phyloP scores from a whole-genome alignment of 1,140 invertebrate species.

The Zaprionus tsacasi region DNA sequence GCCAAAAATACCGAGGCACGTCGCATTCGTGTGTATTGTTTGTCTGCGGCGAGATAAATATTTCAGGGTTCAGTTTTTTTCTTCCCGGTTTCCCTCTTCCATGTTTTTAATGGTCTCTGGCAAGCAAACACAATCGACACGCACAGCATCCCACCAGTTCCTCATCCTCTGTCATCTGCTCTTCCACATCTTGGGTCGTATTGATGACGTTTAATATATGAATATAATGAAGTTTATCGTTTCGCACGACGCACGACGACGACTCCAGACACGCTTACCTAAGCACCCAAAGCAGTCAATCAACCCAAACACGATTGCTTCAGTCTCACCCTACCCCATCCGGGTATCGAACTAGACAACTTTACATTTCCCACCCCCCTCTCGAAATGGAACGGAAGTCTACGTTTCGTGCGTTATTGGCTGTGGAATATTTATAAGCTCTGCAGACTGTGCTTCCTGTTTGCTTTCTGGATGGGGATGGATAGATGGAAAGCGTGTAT shows the following conservation, averaged over 20 bases:
- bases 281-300: conserved; percentile 61
- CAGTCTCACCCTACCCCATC: neutral
- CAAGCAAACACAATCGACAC: conserved; percentile 37
- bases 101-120: conserved; percentile 48
- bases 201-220: conserved; percentile 78
- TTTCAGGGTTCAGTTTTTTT: conserved; percentile 52
- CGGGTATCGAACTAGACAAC: conserved; percentile 22
- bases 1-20: conserved; percentile 66
- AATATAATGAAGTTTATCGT: conserved; percentile 75
- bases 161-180: neutral
- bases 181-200: conserved; percentile 34
- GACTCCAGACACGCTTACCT: neutral
- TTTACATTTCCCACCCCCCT: conserved; percentile 49
- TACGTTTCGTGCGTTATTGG: conserved; percentile 66
- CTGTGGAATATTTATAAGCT: conserved; percentile 69
- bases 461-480: conserved; percentile 16
- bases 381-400: conserved; percentile 64
- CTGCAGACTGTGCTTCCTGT: conserved; percentile 56
- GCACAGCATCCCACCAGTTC: conserved; percentile 6
- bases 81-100: conserved; percentile 6
- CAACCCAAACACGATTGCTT: conserved; percentile 29
- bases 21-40: conserved; percentile 50
- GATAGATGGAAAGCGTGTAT: neutral
- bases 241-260: conserved; percentile 18
- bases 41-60: conserved; percentile 24